Base-by-base conservation (phyloP, 2,113 vertebrate genomes). In the Pseudolaguvia tuberculata region DNA sequence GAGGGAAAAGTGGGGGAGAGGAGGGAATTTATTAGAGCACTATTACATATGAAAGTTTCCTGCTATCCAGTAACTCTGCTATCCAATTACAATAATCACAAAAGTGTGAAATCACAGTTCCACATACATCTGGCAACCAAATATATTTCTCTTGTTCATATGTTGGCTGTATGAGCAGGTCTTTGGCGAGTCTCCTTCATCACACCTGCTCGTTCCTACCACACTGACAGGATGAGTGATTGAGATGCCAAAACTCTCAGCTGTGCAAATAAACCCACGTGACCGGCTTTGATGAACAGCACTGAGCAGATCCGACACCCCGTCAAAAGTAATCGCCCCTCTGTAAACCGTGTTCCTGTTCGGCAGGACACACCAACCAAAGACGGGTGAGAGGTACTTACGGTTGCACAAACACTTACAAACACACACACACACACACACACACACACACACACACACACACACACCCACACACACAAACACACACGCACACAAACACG, bases 211-310 rank as follows among this genome's bases (percentile, higher is more conserved):
- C 20, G 9, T 5, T 65, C 25, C 45, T 47, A 3, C 42, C 42
- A 14, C 59, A 45, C 1, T 48, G 42, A 25, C 18, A 45, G 12
- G 6, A 47, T 11, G 45, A 66, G 62, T 66, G 21, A 47, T 47
- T 3, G 14, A 25, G 42, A 18, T 66, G 63, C 63, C 63, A 66
- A 76, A 21, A 70, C 69, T 29, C 35, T 65, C 78, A 76, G 73
- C 78, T 76, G 69, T 68, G 73, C 72, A 81, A 76, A 76, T 59
- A 82, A n/a, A 11, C 67, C 50, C 2, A 59, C 18, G 47, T 42
- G 51, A 52, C 75, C 14, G 68, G 25, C 76, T 78, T 78, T 70
- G 73, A 75, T 75, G 70, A 57, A 18, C 47, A 67, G 65, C 39
- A 74, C n/a, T n/a, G 47, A 27, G 51, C 17, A n/a, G 10, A n/a